Percentiles rank a stretch among this genome's conserved stretches.
Conservation (phyloP, 1,140 invertebrate genomes). For the Uloborus diversus region DNA sequence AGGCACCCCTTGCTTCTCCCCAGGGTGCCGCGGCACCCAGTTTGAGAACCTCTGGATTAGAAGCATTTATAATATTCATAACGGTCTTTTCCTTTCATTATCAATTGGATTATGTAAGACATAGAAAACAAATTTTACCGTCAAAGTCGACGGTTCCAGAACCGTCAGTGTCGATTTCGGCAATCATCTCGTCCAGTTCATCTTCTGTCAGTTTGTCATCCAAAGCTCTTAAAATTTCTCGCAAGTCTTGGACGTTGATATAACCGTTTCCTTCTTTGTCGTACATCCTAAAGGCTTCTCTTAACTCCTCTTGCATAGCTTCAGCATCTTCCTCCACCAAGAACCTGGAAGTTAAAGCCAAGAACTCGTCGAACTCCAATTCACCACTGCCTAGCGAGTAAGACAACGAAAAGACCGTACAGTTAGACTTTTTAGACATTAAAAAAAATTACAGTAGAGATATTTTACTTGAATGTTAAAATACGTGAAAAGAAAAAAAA, state of each 20-base stretch:
- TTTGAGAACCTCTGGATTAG: too few species aligned
- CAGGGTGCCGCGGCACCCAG: too few species aligned
- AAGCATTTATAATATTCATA: too few species aligned
- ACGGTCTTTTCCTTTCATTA: not conserved
- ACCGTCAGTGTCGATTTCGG: conserved; percentile 95
- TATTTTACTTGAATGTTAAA: too few species aligned
- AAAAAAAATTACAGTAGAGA: too few species aligned
- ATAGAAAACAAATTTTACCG: conserved; percentile 71
- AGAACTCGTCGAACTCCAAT: conserved; percentile 94
- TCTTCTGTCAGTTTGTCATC: conserved; percentile 91
- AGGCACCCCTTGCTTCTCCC: too few species aligned
- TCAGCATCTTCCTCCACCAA: conserved; percentile 95
- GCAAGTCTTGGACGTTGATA: conserved; percentile 89
- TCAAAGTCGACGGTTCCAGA: conserved; percentile 87
- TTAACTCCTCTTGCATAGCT: conserved; percentile 90
- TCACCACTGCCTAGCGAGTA: conserved; percentile 81
- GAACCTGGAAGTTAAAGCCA: conserved; percentile 90
- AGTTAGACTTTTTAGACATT: too few species aligned
- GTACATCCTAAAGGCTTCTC: conserved; percentile 91
- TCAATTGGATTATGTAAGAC: not conserved
- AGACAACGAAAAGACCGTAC: not conserved
- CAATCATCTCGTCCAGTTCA: conserved; percentile 94
- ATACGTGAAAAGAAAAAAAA: too few species aligned
- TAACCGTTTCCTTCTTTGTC: conserved; percentile 86
- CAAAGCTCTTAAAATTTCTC: conserved; percentile 89